These are phyloP conservation scores for Drosophila subobscura DNA, from an alignment of 1,140 invertebrate genomes.

Conservation along the genomic window DNA sequence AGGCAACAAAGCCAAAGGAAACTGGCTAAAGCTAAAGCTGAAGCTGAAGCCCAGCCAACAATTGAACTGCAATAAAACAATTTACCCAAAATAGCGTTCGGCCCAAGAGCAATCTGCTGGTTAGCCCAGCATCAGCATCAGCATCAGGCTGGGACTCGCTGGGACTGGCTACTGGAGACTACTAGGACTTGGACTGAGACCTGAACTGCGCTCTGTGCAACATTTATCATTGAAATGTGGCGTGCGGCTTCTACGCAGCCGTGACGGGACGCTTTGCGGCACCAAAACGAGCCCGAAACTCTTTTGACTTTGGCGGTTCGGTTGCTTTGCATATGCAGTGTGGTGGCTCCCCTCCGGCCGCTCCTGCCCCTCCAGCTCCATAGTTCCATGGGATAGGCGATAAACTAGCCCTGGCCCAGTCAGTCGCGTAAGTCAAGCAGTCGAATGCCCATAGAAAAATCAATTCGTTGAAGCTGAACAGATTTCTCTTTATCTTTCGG, in stretches of 20 bases:
- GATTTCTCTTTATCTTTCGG: conserved; percentile 50
- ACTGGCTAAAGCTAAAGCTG: conserved; percentile 23
- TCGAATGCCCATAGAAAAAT: conserved; percentile 65
- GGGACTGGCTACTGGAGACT: conserved; percentile 6
- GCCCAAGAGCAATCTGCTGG: conserved; percentile 67
- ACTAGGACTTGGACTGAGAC: conserved; percentile 1
- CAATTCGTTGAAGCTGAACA: conserved; percentile 75
- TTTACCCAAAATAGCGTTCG: conserved; percentile 79
- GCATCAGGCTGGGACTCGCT: conserved; percentile 11
- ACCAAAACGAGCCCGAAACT: conserved; percentile 78
- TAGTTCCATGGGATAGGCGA: conserved; percentile 48
- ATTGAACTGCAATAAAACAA: conserved; percentile 83
- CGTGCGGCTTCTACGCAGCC: conserved; percentile 73
- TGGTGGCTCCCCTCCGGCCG: neutral
- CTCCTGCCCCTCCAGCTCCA: conserved; percentile 21
- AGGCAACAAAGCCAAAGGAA: conserved; percentile 59
- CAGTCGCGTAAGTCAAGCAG: conserved; percentile 70
- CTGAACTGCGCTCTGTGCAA: conserved; percentile 48
- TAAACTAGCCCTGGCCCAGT: conserved; percentile 60
- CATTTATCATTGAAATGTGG: conserved; percentile 82
- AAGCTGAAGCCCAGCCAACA: conserved; percentile 50
- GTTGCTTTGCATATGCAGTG: conserved; percentile 69
- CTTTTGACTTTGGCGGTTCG: conserved; percentile 75
- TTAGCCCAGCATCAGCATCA: conserved; percentile 34
- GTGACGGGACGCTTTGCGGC: conserved; percentile 69